phyloP scores from a whole-genome alignment of 2,797 vertebrate species.

The Halcyon badia region DNA sequence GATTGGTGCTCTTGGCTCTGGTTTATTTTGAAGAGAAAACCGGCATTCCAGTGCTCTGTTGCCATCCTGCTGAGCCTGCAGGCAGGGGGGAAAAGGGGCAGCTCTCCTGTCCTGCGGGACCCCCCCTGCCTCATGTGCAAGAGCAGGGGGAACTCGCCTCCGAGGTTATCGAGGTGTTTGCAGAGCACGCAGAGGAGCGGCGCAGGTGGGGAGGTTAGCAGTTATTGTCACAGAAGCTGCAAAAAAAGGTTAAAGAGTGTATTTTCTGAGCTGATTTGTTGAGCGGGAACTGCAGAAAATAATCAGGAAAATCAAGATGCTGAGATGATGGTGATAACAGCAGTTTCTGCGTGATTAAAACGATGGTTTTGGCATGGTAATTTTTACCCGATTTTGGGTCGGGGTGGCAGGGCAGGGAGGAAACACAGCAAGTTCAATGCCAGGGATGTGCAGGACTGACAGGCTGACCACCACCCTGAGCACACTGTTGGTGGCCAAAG shows the following conservation, averaged over 20 bases:
- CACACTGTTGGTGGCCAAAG: fast-evolving
- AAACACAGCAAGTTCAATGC: neutral
- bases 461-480: neutral
- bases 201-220: neutral
- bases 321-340: conserved; percentile 29
- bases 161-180: fast-evolving
- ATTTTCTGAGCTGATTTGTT: conserved; percentile 21
- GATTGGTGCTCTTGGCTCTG: neutral
- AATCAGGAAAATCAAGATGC: conserved; percentile 38
- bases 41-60: neutral
- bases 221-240: neutral
- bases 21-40: neutral
- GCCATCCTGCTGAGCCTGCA: neutral
- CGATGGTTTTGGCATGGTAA: neutral
- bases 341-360: neutral
- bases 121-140: fast-evolving
- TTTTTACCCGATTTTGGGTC: neutral
- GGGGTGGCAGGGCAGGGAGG: neutral
- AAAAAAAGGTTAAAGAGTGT: conserved; percentile 1
- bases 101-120: fast-evolving
- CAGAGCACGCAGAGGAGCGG: neutral
- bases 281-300: conserved; percentile 4
- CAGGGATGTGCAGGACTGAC: neutral
- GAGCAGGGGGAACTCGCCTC: fast-evolving
- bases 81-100: neutral